Evolutionary conservation across 2,797 vertebrate species (phyloP).

Genomic region (Sebastolobus alascanus): DNA sequence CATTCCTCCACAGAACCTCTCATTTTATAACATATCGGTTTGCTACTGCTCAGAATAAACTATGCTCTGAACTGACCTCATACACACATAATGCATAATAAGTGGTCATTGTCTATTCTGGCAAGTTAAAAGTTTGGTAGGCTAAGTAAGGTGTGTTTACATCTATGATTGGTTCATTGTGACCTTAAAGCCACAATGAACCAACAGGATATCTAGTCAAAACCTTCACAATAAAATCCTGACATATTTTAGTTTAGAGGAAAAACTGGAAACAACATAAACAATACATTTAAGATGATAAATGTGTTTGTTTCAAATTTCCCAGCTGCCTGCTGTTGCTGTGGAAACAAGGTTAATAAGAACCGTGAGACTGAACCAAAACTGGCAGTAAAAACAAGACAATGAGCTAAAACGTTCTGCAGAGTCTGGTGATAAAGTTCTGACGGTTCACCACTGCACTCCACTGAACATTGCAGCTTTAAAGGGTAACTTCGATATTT

Average conservation of each 20-base stretch:
- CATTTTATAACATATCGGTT: background rate
- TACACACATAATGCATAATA: background rate
- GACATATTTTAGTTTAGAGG: background rate
- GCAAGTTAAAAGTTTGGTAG: background rate
- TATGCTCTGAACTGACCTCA: background rate
- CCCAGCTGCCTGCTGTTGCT: no score
- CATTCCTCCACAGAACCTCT: conserved; percentile 1
- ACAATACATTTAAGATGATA: background rate
- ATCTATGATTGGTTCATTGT: background rate
- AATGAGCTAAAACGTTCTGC: no score
- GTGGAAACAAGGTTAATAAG: no score
- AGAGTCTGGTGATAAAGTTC: no score
- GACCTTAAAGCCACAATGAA: no score
- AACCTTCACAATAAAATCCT: background rate
- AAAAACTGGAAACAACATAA: background rate
- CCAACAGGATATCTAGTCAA: background rate
- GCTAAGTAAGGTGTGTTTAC: background rate
- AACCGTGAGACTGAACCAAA: no score
- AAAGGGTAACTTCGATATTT: no score
- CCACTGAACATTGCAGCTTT: no score
- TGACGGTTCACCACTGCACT: no score
- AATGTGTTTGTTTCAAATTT: no score
- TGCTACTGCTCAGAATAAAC: background rate
- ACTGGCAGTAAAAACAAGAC: no score
- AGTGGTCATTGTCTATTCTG: background rate